Percentiles rank a stretch among this genome's conserved stretches.
phyloP scores from a whole-genome alignment of 1,140 invertebrate genomes.

The Zaprionus taronus region DNA sequence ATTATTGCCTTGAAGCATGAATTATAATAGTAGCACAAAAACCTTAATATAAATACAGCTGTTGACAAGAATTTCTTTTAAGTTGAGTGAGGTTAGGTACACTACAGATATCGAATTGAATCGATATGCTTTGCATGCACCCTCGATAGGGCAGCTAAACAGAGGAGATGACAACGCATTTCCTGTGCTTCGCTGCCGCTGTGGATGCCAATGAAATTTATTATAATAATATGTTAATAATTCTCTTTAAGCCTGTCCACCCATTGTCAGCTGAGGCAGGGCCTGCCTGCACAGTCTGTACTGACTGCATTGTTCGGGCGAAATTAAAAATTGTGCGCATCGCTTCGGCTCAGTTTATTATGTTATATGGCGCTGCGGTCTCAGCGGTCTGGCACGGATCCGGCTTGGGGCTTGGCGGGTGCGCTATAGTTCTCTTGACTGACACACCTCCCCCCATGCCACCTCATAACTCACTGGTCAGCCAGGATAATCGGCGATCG shows the following conservation, averaged over 20 bases:
- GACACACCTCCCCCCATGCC: conserved; percentile 14
- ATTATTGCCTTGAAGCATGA: too few relatives aligned
- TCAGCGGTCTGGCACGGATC: conserved; percentile 18
- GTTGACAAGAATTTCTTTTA: too few relatives aligned
- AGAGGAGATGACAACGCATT: neutral
- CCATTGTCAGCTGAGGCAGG: conserved; percentile 11
- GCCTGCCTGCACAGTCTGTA: neutral
- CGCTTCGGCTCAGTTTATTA: conserved; percentile 33
- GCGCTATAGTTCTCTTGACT: conserved; percentile 28
- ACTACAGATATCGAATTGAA: too few relatives aligned
- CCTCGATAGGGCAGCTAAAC: neutral
- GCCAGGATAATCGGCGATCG: conserved; percentile 1
- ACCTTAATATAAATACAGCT: too few relatives aligned
- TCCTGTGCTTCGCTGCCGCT: neutral
- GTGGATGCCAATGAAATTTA: conserved; percentile 8
- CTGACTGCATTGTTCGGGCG: conserved; percentile 31
- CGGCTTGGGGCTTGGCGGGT: conserved; percentile 4
- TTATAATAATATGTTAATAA: conserved; percentile 34
- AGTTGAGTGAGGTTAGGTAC: too few relatives aligned
- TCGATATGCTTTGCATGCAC: neutral
- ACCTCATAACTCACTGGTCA: conserved; percentile 47
- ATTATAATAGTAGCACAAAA: too few relatives aligned
- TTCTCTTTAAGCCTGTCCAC: conserved; percentile 16
- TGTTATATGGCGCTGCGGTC: conserved; percentile 43
- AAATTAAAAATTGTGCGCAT: conserved; percentile 55